phyloP scores from a whole-genome alignment of 92 coral and sea anemone genomes.

The Pocillopora meandrina region DNA sequence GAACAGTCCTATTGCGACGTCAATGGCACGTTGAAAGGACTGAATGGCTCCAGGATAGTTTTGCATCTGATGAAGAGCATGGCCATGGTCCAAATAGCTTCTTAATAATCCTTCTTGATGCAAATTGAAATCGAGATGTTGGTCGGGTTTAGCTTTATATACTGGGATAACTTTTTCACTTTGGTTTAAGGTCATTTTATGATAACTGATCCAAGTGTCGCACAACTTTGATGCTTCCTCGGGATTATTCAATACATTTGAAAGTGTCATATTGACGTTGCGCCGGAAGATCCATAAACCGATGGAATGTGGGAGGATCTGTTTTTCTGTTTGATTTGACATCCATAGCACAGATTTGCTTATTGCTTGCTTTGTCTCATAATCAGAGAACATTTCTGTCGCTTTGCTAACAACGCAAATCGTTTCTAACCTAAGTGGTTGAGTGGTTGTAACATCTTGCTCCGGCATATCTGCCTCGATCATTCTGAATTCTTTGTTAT shows the following conservation, averaged over 20 bases:
- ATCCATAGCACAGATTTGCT: neutral
- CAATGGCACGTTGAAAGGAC: conserved; percentile 6
- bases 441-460: neutral
- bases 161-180: too few species aligned
- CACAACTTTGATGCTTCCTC: conserved; percentile 7
- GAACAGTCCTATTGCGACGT: neutral
- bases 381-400: neutral
- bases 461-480: too few species aligned
- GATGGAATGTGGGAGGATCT: neutral
- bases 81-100: too few species aligned
- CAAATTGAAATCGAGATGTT: too few species aligned
- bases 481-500: neutral
- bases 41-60: conserved; percentile 17
- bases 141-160: too few species aligned
- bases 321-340: neutral
- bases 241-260: neutral
- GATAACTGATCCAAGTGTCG: neutral
- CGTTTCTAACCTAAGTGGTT: neutral
- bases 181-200: too few species aligned
- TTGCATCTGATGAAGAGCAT: neutral
- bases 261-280: neutral
- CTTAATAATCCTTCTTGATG: too few species aligned
- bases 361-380: neutral
- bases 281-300: neutral
- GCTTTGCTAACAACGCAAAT: neutral